Conservation (phyloP, 2,797 vertebrate species). For the Falco rusticolus region DNA sequence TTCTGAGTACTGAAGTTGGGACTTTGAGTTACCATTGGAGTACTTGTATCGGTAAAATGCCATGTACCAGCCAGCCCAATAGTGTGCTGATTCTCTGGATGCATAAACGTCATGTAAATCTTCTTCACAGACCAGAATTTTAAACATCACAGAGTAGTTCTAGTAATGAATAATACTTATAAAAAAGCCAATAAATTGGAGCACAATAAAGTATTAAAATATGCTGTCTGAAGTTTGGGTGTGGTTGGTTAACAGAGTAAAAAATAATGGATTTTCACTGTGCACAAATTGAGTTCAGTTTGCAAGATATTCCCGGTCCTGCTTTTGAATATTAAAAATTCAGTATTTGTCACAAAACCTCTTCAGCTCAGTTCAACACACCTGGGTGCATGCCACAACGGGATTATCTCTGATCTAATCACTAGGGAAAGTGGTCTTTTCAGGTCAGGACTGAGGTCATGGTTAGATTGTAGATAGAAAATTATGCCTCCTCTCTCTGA, state of each 20-base stretch:
- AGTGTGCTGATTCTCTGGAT: background rate
- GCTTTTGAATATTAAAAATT: constrained; percentile 43
- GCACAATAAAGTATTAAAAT: background rate
- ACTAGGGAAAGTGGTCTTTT: constrained; percentile 59
- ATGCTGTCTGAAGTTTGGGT: background rate
- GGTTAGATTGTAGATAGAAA: constrained; percentile 39
- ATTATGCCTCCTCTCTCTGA: constrained; percentile 43
- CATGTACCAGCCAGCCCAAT: background rate
- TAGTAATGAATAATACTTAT: background rate
- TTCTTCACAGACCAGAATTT: background rate
- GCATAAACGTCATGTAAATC: background rate
- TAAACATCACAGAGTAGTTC: background rate
- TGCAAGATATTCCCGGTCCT: background rate
- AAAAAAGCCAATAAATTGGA: background rate
- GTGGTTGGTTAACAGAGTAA: background rate
- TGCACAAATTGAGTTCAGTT: background rate
- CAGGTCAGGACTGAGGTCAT: constrained; percentile 51
- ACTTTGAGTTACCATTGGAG: background rate
- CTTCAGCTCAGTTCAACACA: constrained; percentile 51
- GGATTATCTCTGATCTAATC: constrained; percentile 65
- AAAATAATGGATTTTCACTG: background rate
- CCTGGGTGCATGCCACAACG: constrained; percentile 49
- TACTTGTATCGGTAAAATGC: background rate
- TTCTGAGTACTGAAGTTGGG: background rate
- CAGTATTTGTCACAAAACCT: constrained; percentile 32